These are phyloP conservation scores for Hapalemur alaotrensis DNA, from an alignment of 2,797 vertebrate species.

Conservation along the genomic window DNA sequence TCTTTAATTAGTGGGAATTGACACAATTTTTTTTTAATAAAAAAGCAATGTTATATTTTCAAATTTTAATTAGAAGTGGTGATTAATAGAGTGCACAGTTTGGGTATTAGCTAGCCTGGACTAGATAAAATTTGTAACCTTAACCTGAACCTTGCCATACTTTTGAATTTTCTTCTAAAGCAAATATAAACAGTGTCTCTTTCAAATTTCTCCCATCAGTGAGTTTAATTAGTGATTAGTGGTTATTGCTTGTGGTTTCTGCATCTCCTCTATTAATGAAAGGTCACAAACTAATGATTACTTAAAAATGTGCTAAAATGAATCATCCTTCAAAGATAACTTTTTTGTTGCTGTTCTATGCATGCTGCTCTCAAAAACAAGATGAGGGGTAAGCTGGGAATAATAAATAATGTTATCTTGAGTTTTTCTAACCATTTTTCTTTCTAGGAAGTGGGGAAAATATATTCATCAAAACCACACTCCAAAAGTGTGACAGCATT, in stretches of 20 bases:
- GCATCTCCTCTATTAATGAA: not conserved
- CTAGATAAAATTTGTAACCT: constrained; percentile 28
- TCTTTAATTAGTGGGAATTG: constrained; percentile 53
- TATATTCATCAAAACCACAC: not conserved
- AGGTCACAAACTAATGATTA: constrained; percentile 23
- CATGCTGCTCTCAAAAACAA: not conserved
- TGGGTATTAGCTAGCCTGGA: not conserved
- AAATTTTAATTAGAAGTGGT: constrained; percentile 50
- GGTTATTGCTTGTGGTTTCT: constrained; percentile 21
- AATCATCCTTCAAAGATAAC: constrained; percentile 7
- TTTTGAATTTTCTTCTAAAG: constrained; percentile 54
- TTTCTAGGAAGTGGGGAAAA: not conserved
- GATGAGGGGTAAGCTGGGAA: not conserved
- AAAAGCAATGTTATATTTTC: constrained; percentile 49
- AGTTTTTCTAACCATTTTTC: constrained; percentile 34
- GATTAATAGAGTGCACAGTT: constrained; percentile 41
- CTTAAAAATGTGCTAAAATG: not conserved
- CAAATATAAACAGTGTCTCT: constrained; percentile 37
- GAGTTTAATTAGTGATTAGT: constrained; percentile 11
- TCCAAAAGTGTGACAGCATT: not conserved
- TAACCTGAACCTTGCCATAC: not conserved
- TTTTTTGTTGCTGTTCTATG: not conserved
- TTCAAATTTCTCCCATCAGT: constrained; percentile 71
- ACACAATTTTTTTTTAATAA: constrained; percentile 52
- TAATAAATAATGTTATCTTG: not conserved